Percentiles rank a stretch among this genome's conserved stretches.
These are phyloP conservation scores for Oryzias sinensis DNA, from an alignment of 2,797 vertebrate genomes.

Conservation along the genomic window DNA sequence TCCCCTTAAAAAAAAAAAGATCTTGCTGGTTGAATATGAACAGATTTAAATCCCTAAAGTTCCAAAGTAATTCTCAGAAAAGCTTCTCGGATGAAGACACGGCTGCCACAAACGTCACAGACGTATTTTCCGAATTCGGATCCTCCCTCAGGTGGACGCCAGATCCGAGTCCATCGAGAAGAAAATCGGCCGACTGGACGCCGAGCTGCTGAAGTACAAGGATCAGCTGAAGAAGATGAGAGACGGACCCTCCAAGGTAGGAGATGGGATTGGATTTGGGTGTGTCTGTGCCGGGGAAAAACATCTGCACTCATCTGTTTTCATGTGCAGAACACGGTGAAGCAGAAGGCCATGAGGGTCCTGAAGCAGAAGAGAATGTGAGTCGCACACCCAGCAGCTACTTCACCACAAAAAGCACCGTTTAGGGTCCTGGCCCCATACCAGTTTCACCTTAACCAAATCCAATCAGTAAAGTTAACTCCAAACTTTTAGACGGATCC, in stretches of 20 bases:
- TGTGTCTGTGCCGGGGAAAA: no score
- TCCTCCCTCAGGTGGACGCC: conserved; percentile 84
- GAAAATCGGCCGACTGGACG: conserved; percentile 91
- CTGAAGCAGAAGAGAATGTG: conserved; percentile 98
- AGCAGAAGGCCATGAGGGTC: conserved; percentile 96
- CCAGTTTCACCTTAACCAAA: no score
- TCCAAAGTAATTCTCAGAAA: no score
- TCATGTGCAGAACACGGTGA: conserved; percentile 90
- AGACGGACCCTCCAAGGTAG: conserved; percentile 95
- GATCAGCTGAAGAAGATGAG: conserved; percentile 99
- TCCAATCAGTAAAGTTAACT: no score
- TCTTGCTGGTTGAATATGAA: no score
- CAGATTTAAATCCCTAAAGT: no score
- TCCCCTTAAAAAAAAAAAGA: no score
- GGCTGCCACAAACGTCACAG: no score
- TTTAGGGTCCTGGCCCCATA: no score
- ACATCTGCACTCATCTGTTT: background rate
- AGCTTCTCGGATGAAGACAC: no score
- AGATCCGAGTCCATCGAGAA: conserved; percentile 95
- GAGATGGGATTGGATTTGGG: background rate
- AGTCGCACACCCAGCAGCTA: conserved; percentile 70
- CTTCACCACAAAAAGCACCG: background rate
- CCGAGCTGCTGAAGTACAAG: conserved; percentile 94
- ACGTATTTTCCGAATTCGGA: background rate
- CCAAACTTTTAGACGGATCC: no score